phyloP scores from a whole-genome alignment of 2,797 vertebrate genomes.

The Spinibarbus caldwelli region DNA sequence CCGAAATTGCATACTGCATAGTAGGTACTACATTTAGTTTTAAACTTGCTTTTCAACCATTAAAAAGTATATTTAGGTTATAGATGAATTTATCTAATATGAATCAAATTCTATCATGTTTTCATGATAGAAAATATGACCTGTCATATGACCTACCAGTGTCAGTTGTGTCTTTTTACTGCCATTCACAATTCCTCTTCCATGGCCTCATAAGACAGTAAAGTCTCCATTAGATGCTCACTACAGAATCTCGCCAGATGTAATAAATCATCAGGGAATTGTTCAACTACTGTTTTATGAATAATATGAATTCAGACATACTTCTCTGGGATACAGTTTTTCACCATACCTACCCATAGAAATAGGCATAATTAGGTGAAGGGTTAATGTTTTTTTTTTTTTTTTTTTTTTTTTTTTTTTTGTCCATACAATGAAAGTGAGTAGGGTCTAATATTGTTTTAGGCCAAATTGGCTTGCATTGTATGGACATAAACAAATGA shows the following conservation, averaged over 20 bases:
- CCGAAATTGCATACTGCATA: not conserved
- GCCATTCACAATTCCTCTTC: not conserved
- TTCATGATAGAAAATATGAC: too few species aligned
- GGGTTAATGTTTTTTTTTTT: not conserved
- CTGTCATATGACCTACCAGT: not conserved
- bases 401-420: too few species aligned
- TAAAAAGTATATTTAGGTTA: not conserved
- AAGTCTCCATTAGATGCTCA: not conserved
- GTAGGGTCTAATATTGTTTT: not conserved
- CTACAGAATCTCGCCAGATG: not conserved
- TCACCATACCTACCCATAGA: too few species aligned
- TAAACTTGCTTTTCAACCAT: not conserved
- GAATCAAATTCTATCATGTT: not conserved
- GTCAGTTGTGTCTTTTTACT: not conserved
- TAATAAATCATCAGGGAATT: not conserved
- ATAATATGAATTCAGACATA: not conserved
- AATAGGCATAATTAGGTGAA: not conserved
- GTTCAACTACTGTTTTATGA: not conserved
- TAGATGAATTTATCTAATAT: not conserved
- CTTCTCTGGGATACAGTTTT: not conserved
- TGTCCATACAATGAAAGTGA: too few species aligned
- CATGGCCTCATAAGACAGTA: not conserved
- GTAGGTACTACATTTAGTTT: not conserved
- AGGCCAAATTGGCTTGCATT: too few species aligned
- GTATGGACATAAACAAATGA: too few species aligned